phyloP scores from a whole-genome alignment of 2,888 invertebrate species.

The Germaria angustata region DNA sequence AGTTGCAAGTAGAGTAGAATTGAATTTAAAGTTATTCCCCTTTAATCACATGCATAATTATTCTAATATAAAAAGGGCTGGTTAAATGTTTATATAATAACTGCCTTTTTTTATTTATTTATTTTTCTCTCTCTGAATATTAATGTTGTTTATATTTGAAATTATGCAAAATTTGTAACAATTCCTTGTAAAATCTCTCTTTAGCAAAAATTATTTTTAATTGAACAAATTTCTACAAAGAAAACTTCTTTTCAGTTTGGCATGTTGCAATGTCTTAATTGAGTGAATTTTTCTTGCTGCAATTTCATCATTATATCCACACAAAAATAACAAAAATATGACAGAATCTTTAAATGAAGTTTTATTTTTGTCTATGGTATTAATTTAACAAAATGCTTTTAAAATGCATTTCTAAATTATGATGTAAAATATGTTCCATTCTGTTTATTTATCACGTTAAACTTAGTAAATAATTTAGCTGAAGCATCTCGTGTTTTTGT shows the following conservation, averaged over 20 bases:
- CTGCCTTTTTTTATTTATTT: slow-evolving; percentile 7
- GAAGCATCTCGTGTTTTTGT: too few relatives aligned
- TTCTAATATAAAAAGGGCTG: slow-evolving; percentile 18
- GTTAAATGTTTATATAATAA: slow-evolving; percentile 9
- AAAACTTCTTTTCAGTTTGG: not conserved
- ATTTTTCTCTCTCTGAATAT: not conserved
- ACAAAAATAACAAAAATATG: too few relatives aligned
- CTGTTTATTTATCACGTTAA: too few relatives aligned
- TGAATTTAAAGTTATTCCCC: slow-evolving; percentile 8
- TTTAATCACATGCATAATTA: slow-evolving; percentile 27
- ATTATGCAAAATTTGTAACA: slow-evolving; percentile 26
- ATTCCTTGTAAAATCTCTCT: slow-evolving; percentile 18
- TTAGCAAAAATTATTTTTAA: slow-evolving; percentile 8
- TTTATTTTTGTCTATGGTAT: too few relatives aligned
- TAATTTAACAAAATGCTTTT: too few relatives aligned
- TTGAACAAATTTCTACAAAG: slow-evolving; percentile 2
- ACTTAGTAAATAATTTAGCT: too few relatives aligned
- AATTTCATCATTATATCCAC: not conserved
- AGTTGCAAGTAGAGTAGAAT: not conserved
- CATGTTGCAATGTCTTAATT: not conserved
- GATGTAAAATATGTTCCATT: too few relatives aligned
- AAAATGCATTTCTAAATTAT: too few relatives aligned
- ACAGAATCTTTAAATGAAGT: too few relatives aligned
- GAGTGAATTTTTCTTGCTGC: not conserved
- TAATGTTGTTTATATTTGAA: slow-evolving; percentile 22